phyloP scores from a whole-genome alignment of 92 coral and sea anemone species.

The Isaurus tuberculatus region DNA sequence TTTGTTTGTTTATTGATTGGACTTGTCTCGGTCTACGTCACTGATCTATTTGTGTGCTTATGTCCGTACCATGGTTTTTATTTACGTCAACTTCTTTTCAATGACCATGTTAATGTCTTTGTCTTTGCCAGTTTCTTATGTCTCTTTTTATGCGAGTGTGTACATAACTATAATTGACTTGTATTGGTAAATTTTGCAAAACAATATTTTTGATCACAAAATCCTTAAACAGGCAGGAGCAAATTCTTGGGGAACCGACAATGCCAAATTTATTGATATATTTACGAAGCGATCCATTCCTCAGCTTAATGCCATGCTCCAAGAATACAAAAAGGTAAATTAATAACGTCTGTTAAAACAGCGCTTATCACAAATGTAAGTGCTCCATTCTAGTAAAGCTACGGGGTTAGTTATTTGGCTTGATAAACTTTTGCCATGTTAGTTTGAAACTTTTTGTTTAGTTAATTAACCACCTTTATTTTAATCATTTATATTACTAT shows the following conservation, averaged over 20 bases:
- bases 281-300: slow-evolving; percentile 85
- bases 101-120: too few relatives aligned
- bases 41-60: not conserved
- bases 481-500: too few relatives aligned
- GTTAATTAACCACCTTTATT: too few relatives aligned
- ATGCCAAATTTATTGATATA: slow-evolving; percentile 78
- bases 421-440: too few relatives aligned
- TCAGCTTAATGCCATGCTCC: slow-evolving; percentile 86
- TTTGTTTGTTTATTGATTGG: not conserved
- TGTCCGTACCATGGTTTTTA: not conserved
- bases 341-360: not conserved
- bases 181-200: not conserved
- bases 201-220: not conserved
- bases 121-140: too few relatives aligned
- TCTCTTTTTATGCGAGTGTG: not conserved
- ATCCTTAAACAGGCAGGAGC: slow-evolving; percentile 84
- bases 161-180: not conserved
- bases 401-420: too few relatives aligned
- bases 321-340: slow-evolving; percentile 84
- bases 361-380: too few relatives aligned
- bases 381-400: too few relatives aligned
- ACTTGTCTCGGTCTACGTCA: too few relatives aligned
- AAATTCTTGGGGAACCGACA: slow-evolving; percentile 95
- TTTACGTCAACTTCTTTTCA: not conserved
- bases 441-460: too few relatives aligned